These are phyloP conservation scores for Rhinichthys klamathensis DNA, from an alignment of 2,113 vertebrate genomes.

Conservation along the genomic window DNA sequence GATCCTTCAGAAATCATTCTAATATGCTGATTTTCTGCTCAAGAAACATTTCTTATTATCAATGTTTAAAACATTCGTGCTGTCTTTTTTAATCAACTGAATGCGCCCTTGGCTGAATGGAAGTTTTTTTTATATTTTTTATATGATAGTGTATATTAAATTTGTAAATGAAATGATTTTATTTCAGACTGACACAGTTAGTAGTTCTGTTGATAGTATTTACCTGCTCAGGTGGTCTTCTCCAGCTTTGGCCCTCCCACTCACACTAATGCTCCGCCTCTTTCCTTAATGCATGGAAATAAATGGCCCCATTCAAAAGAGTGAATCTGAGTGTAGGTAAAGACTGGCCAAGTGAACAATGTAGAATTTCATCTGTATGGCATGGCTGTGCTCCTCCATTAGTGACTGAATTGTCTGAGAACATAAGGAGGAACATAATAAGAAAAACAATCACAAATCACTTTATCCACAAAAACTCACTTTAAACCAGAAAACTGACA, in stretches of 20 bases:
- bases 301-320: slow-evolving; percentile 82
- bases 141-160: not conserved
- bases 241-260: slow-evolving; percentile 74
- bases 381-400: slow-evolving; percentile 92
- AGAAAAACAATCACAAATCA: too few relatives aligned
- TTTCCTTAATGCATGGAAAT: slow-evolving; percentile 82
- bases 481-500: not conserved
- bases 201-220: not conserved
- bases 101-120: not conserved
- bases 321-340: slow-evolving; percentile 86
- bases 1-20: not conserved
- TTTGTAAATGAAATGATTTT: not conserved
- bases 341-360: slow-evolving; percentile 90
- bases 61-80: not conserved
- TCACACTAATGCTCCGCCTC: slow-evolving; percentile 78
- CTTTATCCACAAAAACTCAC: not conserved
- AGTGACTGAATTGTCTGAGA: slow-evolving; percentile 90
- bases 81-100: not conserved
- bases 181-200: not conserved
- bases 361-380: slow-evolving; percentile 88
- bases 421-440: not conserved
- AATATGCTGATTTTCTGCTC: not conserved
- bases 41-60: not conserved
- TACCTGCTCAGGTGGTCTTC: slow-evolving; percentile 87
- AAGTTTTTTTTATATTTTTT: too few relatives aligned